Base-by-base conservation (phyloP, 2,797 vertebrate genomes). In the Tarsius wallacei region DNA sequence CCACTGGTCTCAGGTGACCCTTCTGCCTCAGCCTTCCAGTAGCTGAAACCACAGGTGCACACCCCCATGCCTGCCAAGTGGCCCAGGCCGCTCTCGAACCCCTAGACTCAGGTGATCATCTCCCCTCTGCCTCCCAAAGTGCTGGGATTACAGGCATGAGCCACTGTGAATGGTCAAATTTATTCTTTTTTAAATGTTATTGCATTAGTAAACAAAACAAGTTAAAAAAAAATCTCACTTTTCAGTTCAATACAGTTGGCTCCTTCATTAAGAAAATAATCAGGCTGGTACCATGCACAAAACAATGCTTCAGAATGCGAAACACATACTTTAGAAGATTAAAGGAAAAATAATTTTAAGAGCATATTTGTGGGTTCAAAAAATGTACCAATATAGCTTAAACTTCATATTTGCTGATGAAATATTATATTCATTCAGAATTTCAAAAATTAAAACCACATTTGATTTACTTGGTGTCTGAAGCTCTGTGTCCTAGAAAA, bases 401-500 rank as follows among this genome's bases (percentile, higher is more conserved):
- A 76, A 71, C 11, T 78, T 71, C 31, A 24, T 26, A 42, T 51
- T 81, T 87, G 21, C 74, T 73, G 68, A 71, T 77, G 59, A 51
- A 16, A 33, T 28, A 33, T 24, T 47, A 24, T 82, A 66, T 28
- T 42, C 21, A 86, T 78, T 82, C 87, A 57, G 70, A 92, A 76
- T 94, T 96, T 66, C 49, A 90, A 63, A 95, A 82, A 71, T 84
- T 55, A 63, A 91, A 95, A 82, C 36, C 22, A 63, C 11, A 8
- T 76, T 93, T 83, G 33, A 33, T n/a, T 85, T 74, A 17, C 33
- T 59, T 66, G 57, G 57, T 10, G 21, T 73, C 71, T 82, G 55
- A 92, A 28, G 16, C 28, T 87, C 3, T 76, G 19, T 89, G 31
- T 47, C 76, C 36, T 76, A 68, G 68, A 97, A 82, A 86, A 95